Conservation (phyloP, 2,113 vertebrate species). For the Ibidorhyncha struthersii region DNA sequence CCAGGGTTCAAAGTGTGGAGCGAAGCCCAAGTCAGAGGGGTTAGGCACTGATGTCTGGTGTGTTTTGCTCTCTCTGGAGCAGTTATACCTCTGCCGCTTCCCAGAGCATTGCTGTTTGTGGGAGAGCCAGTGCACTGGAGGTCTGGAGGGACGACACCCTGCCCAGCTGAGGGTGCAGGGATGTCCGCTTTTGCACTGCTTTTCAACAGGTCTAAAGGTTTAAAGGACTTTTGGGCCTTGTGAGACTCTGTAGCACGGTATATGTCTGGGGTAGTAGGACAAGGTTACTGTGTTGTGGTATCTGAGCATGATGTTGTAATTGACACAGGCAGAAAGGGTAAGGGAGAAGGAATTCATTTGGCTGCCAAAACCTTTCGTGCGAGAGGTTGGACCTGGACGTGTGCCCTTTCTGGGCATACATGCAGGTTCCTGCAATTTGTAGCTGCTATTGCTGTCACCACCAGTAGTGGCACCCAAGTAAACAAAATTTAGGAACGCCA, state of each 20-base stretch:
- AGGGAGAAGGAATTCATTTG: background rate
- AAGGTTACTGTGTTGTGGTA: background rate
- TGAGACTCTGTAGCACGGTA: background rate
- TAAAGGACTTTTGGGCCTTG: background rate
- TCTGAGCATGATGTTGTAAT: background rate
- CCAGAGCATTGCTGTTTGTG: background rate
- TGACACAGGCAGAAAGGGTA: background rate
- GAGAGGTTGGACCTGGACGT: background rate
- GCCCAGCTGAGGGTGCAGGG: background rate
- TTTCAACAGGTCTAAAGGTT: background rate
- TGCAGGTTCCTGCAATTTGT: background rate
- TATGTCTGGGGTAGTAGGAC: background rate
- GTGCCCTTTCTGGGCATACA: background rate
- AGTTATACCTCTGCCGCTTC: background rate
- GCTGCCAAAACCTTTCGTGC: conserved; percentile 19
- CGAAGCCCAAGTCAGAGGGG: background rate
- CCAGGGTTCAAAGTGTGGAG: accelerated
- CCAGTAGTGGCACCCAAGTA: conserved; percentile 36
- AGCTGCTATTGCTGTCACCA: conserved; percentile 28
- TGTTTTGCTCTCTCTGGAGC: background rate
- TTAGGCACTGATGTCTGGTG: background rate
- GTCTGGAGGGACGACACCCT: background rate
- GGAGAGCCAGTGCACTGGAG: background rate
- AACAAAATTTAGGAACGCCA: background rate
- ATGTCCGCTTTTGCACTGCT: background rate